Evolutionary conservation across 2,888 invertebrate genomes (phyloP).

Genomic region (Branchipolynoe longqiensis): DNA sequence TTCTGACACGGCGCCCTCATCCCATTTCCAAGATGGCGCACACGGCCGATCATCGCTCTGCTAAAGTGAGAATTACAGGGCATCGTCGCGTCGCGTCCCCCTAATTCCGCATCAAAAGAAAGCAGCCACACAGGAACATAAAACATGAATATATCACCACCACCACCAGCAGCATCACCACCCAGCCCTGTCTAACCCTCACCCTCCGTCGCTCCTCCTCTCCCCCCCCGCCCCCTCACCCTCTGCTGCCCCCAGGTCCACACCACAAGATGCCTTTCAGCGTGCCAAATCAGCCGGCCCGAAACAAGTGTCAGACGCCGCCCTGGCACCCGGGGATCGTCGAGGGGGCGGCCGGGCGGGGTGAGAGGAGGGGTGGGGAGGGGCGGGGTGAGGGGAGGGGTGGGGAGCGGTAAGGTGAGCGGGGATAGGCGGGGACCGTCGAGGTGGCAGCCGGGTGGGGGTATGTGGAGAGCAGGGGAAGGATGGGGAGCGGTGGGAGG

Average conservation of each 20-base stretch:
- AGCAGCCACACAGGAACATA: background rate
- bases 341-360: no score
- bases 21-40: slow-evolving; percentile 18
- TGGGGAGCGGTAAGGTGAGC: no score
- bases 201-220: no score
- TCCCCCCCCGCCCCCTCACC: background rate
- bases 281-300: no score
- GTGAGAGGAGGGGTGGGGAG: no score
- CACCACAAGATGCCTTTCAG: background rate
- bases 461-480: no score
- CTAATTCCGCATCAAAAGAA: slow-evolving; percentile 35
- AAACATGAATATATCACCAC: slow-evolving; percentile 5
- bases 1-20: background rate
- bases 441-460: no score
- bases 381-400: no score
- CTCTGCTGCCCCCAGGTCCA: background rate
- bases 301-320: no score
- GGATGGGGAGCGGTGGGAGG: no score
- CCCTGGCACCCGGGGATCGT: no score
- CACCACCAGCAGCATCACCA: background rate
- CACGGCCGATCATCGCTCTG: background rate
- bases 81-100: background rate
- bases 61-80: background rate
- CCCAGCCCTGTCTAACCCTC: background rate
- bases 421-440: no score